Conservation (phyloP, 2,113 vertebrate species). For the Sinocyclocheilus rhinocerous region DNA sequence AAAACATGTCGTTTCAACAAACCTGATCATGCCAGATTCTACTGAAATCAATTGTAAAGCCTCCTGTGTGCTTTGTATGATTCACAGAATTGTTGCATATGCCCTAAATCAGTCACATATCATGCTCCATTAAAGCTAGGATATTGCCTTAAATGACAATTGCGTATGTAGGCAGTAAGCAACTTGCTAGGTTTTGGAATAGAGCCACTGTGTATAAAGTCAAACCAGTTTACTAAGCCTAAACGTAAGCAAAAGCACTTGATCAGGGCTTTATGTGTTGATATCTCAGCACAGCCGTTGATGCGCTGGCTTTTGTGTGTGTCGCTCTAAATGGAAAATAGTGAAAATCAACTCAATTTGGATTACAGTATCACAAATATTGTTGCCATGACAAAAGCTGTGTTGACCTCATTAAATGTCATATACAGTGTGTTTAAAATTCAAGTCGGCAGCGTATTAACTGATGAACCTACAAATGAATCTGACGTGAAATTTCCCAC, state of each 20-base stretch:
- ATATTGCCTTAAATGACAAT: background rate
- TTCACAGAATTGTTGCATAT: background rate
- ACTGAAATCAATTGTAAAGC: background rate
- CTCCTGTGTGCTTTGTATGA: background rate
- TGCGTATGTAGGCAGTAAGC: background rate
- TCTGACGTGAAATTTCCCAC: background rate
- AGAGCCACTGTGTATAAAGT: background rate
- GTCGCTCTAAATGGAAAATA: background rate
- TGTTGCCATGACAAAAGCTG: slow-evolving; percentile 3
- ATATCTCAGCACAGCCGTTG: background rate
- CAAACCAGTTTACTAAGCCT: slow-evolving; percentile 4
- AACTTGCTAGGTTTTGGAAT: background rate
- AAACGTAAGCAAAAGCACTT: background rate
- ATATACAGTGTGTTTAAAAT: slow-evolving; percentile 25
- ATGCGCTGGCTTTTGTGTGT: background rate
- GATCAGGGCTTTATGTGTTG: slow-evolving; percentile 1
- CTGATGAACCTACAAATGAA: slow-evolving; percentile 14
- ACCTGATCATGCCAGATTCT: background rate
- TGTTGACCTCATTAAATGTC: slow-evolving; percentile 21
- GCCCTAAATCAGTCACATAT: background rate
- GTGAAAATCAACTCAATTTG: slow-evolving; percentile 1
- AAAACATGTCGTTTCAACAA: background rate
- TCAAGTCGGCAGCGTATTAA: background rate
- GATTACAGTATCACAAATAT: background rate
- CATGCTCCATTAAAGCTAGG: background rate